phyloP scores from a whole-genome alignment of 2,888 invertebrate species.

The Watsonalla binaria region DNA sequence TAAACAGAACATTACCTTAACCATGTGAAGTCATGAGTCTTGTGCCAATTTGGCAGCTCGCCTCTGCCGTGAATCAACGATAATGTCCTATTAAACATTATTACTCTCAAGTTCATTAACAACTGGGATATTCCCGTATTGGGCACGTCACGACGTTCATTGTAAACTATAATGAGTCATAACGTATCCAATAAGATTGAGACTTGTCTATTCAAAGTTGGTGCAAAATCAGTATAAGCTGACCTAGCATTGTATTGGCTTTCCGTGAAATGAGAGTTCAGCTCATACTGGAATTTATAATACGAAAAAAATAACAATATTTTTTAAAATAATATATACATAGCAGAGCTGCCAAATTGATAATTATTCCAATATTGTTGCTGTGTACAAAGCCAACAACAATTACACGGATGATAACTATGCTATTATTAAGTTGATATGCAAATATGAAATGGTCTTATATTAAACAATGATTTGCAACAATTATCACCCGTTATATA shows the following conservation, averaged over 20 bases:
- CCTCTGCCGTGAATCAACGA: slow-evolving; percentile 27
- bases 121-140: not conserved
- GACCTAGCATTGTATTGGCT: too few species aligned
- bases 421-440: not conserved
- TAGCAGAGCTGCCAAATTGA: not conserved
- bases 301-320: too few species aligned
- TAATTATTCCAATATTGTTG: not conserved
- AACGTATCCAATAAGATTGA: too few species aligned
- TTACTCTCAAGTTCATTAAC: slow-evolving; percentile 36
- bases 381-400: not conserved
- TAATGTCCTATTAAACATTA: slow-evolving; percentile 20
- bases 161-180: not conserved
- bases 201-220: too few species aligned
- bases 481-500: not conserved
- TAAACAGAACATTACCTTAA: slow-evolving; percentile 50
- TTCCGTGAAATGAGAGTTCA: too few species aligned
- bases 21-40: slow-evolving; percentile 32
- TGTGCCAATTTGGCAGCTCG: slow-evolving; percentile 49
- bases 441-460: not conserved
- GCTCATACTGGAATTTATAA: too few species aligned
- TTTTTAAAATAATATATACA: too few species aligned
- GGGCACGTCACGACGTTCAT: not conserved
- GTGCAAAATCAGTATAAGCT: too few species aligned
- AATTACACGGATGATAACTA: not conserved
- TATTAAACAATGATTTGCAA: not conserved